Percentiles rank a stretch among this genome's conserved stretches.
phyloP scores from a whole-genome alignment of 2,113 vertebrate species.

The Gorsachius goisagi region DNA sequence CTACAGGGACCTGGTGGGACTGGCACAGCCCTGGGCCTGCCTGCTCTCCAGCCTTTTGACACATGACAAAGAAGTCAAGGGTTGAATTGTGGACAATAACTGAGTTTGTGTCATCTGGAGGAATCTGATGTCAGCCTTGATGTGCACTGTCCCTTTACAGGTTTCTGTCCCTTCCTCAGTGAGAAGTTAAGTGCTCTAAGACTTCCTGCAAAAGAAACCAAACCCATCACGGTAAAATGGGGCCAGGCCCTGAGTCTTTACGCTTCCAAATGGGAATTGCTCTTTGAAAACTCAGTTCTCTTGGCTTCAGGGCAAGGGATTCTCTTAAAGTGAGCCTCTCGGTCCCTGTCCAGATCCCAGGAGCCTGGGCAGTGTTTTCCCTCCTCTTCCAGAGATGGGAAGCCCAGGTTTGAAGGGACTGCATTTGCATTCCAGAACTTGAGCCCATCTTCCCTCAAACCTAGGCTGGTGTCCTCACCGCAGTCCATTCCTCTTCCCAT shows the following conservation, averaged over 20 bases:
- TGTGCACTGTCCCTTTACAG: neutral
- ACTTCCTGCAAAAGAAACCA: neutral
- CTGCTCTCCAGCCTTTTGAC: neutral
- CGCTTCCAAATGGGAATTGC: neutral
- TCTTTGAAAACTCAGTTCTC: neutral
- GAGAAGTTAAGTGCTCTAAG: neutral
- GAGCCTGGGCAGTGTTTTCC: neutral
- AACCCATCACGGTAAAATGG: neutral
- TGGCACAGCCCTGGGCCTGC: neutral
- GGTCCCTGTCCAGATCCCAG: neutral
- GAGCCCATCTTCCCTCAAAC: neutral
- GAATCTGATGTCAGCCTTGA: neutral
- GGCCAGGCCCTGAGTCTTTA: neutral
- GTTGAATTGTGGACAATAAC: neutral
- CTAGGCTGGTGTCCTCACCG: neutral
- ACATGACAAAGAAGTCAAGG: neutral
- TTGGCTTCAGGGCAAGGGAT: neutral
- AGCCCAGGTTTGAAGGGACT: neutral
- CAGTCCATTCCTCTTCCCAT: neutral
- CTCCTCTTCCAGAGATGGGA: neutral
- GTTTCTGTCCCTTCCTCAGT: neutral
- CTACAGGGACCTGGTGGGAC: neutral
- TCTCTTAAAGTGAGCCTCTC: neutral
- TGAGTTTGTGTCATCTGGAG: neutral
- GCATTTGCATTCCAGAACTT: neutral